Base-by-base conservation (phyloP, 1,140 invertebrate species). In the Megalonaias nervosa region DNA sequence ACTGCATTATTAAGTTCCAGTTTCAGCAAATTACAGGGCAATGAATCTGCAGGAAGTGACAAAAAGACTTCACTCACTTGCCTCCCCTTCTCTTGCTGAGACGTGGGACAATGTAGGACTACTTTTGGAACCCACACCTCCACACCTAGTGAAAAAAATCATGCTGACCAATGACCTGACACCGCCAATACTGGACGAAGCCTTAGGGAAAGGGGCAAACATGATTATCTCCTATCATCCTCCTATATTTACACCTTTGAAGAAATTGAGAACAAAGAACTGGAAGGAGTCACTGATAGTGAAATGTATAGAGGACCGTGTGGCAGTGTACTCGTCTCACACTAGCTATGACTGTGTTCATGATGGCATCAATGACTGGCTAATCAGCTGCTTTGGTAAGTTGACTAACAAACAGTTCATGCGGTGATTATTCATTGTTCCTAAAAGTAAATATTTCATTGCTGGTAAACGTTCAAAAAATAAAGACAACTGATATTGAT, bases 41-140 rank as follows among this genome's bases (percentile, higher is more conserved):
- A 48, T 48, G 38, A 48, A 48, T 48, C 38, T 48, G 38, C 38
- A 48, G 38, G 38, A 48, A 48, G 38, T 48, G 38, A 11, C 11
- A 67, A 55, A 91, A 23, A 89, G 91, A 71, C 89, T 98, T 56
- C 92, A 96, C 85, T 87, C 91, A 26, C 94, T 95, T 90, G 96
- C 96, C 15, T 93, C 95, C 57, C 89, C 93, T 19, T 88, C 90
- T 9, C 91, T 96, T 16, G 95, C 97, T 1, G 96, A 94, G 82
- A 93, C 92, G 55, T 99, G 98, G 97, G 98, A 99, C 89, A 99
- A 99, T 92, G 97, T 98, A 38, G 98, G 98, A 13, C 90, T 99
- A 12, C 91, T 99, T 15, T 92, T 98, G 16, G 95, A 98, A 87
- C 96, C 97, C 17, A 93, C 93, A 81, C 87, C 92, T 17, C 86